Evolutionary conservation across 2,113 vertebrate species (phyloP).

Genomic region (Pachycephala philippinensis): DNA sequence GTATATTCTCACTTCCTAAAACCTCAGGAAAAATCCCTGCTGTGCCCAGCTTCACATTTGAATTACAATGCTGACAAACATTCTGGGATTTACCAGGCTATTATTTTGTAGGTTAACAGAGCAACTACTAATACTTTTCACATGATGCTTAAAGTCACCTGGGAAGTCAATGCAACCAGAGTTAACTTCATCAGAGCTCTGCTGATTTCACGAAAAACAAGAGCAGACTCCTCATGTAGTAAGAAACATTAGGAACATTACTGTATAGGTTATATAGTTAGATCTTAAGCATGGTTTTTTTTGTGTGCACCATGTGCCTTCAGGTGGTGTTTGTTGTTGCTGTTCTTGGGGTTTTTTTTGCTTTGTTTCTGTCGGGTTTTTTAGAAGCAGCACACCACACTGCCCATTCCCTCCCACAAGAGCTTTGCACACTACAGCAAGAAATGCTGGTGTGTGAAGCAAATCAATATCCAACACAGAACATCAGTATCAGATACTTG

Average conservation of each 20-base stretch:
- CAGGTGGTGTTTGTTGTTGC: rapidly evolving
- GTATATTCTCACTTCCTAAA: not conserved
- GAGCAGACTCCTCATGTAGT: not conserved
- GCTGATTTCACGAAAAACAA: not conserved
- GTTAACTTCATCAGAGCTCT: not conserved
- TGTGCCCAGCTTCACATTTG: not conserved
- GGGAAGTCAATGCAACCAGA: not conserved
- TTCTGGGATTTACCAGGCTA: not conserved
- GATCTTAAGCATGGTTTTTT: rapidly evolving
- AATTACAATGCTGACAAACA: not conserved
- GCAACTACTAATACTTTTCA: not conserved
- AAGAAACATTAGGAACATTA: not conserved
- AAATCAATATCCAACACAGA: not conserved
- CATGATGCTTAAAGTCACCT: not conserved
- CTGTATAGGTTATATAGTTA: not conserved
- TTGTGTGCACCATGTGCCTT: not conserved
- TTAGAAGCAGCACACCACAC: not conserved
- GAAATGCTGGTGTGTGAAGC: not conserved
- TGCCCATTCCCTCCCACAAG: rapidly evolving
- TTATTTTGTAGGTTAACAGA: not conserved
- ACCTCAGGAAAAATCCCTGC: not conserved
- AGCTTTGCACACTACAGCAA: not conserved
- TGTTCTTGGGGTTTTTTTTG: not conserved
- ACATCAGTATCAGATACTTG: not conserved
- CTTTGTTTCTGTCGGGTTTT: not conserved